These are phyloP conservation scores for Euleptes europaea DNA, from an alignment of 2,113 vertebrate genomes.

Conservation along the genomic window DNA sequence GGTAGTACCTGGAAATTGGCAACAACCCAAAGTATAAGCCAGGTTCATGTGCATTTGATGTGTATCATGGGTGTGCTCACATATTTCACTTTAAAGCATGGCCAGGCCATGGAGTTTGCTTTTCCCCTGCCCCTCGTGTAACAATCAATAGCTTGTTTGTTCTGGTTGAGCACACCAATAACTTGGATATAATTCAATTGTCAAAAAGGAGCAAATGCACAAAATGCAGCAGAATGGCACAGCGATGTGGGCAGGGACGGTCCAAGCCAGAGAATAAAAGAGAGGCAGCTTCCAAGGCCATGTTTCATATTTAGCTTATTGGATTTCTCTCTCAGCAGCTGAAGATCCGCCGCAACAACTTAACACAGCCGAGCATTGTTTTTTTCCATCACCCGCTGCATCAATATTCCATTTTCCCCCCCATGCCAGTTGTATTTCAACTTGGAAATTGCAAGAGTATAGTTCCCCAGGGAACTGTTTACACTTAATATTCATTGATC, in stretches of 20 bases:
- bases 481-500: conserved; percentile 20
- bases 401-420: background rate
- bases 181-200: conserved; percentile 23
- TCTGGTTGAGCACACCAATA: conserved; percentile 17
- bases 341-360: background rate
- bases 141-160: background rate
- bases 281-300: background rate
- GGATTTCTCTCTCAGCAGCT: background rate
- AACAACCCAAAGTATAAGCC: no score
- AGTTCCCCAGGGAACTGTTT: background rate
- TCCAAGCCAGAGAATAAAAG: conserved; percentile 5
- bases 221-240: background rate
- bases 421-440: background rate
- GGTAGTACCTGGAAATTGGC: no score
- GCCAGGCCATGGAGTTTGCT: background rate
- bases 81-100: background rate
- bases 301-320: conserved; percentile 8
- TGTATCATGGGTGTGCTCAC: no score
- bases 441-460: conserved; percentile 14
- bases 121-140: background rate
- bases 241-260: background rate
- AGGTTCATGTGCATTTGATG: no score
- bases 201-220: conserved; percentile 12
- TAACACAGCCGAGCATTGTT: background rate
- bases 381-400: background rate